A percentile compares a stretch with the other conserved stretches of the same genome.
phyloP scores from a whole-genome alignment of 1,140 invertebrate species.

The Drosophila nannoptera region DNA sequence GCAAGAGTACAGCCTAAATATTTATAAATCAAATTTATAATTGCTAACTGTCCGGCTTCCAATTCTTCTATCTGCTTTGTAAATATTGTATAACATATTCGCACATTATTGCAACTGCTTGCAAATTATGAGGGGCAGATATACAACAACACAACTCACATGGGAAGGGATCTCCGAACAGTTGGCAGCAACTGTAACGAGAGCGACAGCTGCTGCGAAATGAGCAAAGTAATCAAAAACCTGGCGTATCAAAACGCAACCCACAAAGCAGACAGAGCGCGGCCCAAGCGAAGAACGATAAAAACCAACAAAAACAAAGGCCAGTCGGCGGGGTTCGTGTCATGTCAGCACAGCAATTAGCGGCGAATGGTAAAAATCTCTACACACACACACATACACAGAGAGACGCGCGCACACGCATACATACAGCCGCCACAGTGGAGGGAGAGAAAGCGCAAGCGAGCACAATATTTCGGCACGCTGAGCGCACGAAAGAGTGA shows the following conservation, averaged over 20 bases:
- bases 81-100: not conserved
- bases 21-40: too few species aligned
- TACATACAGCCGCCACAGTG: too few species aligned
- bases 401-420: conserved; percentile 1
- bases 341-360: conserved; percentile 65
- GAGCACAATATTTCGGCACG: not conserved
- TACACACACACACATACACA: conserved; percentile 22
- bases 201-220: conserved; percentile 51
- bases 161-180: conserved; percentile 44
- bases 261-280: conserved; percentile 51
- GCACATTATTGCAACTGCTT: conserved; percentile 35
- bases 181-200: conserved; percentile 5
- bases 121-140: conserved; percentile 49
- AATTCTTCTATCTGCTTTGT: not conserved
- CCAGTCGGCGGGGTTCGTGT: conserved; percentile 31
- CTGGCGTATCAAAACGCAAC: conserved; percentile 76
- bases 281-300: conserved; percentile 17
- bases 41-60: not conserved
- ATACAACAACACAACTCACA: conserved; percentile 45
- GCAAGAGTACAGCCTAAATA: too few species aligned
- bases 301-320: conserved; percentile 39
- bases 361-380: conserved; percentile 61
- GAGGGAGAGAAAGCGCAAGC: conserved; percentile 7
- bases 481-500: conserved; percentile 1
- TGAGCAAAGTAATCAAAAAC: conserved; percentile 56